Conservation (phyloP, 2,113 vertebrate genomes). For the Orcinus orca region DNA sequence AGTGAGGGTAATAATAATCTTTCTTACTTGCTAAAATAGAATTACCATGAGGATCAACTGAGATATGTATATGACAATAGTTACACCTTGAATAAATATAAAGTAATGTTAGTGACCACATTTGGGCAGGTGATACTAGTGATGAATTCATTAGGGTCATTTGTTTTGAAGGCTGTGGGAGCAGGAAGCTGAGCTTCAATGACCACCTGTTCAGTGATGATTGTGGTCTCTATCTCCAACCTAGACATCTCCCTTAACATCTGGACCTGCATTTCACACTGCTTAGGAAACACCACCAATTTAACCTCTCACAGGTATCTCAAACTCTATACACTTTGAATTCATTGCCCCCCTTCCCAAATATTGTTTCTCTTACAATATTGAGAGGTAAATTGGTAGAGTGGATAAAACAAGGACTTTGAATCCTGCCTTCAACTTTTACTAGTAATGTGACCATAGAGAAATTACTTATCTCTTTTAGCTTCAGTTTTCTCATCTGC, state of each 20-base stretch:
- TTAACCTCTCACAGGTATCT: neutral
- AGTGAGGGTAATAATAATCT: neutral
- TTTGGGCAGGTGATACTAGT: neutral
- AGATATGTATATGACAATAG: neutral
- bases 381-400: neutral
- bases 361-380: neutral
- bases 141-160: neutral
- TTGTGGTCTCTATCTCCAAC: neutral
- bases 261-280: neutral
- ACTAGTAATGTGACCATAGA: neutral
- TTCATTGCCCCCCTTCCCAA: neutral
- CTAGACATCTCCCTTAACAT: neutral
- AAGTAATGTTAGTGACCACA: neutral
- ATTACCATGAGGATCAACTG: neutral
- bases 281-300: neutral
- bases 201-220: neutral
- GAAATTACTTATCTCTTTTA: neutral
- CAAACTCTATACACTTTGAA: neutral
- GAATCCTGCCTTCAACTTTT: neutral
- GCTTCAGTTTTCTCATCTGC: neutral
- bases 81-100: neutral
- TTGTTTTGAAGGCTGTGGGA: neutral
- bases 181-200: neutral
- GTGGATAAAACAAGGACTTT: neutral
- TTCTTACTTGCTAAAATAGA: neutral